Conservation (phyloP, 2,888 invertebrate species). For the Scaptomyza reducta region DNA sequence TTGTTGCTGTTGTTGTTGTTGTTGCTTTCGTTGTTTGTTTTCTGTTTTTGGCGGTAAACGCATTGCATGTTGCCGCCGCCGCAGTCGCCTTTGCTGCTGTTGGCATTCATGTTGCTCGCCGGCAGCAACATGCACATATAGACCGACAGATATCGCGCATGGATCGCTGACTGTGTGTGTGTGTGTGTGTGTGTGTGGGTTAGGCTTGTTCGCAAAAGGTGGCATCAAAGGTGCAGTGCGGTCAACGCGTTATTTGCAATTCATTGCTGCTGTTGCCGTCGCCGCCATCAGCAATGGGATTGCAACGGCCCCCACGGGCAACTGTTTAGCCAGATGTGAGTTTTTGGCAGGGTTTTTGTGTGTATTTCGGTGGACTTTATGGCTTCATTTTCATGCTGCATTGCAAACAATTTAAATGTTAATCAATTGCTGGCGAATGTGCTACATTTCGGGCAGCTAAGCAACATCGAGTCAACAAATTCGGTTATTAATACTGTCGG, state of each 20-base stretch:
- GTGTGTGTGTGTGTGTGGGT: slow-evolving; percentile 23
- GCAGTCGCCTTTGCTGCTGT: slow-evolving; percentile 38
- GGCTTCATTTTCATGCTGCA: slow-evolving; percentile 65
- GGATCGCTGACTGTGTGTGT: slow-evolving; percentile 16
- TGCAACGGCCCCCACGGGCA: slow-evolving; percentile 32
- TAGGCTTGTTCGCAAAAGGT: slow-evolving; percentile 71
- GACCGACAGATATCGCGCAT: slow-evolving; percentile 67
- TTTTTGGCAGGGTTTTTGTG: slow-evolving; percentile 27
- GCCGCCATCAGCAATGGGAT: slow-evolving; percentile 22
- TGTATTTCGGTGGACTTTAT: slow-evolving; percentile 34
- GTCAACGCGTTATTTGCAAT: slow-evolving; percentile 79
- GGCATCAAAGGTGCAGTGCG: slow-evolving; percentile 77
- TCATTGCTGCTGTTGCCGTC: slow-evolving; percentile 68
- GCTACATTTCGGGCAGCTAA: slow-evolving; percentile 11
- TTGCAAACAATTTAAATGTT: slow-evolving; percentile 77
- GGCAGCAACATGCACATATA: slow-evolving; percentile 61
- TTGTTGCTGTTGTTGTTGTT: slow-evolving; percentile 33
- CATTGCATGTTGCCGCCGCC: slow-evolving; percentile 69
- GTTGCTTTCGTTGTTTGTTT: slow-evolving; percentile 45
- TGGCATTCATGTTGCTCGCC: slow-evolving; percentile 72
- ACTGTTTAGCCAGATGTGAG: slow-evolving; percentile 46
- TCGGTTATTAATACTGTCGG: slow-evolving; percentile 26
- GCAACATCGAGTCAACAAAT: slow-evolving; percentile 6
- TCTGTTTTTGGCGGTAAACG: slow-evolving; percentile 77
- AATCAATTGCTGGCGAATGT: slow-evolving; percentile 62